Evolutionary conservation across 2,888 invertebrate genomes (phyloP), one percentile per base, ranked within the genome.

Genomic region (Neoaliturus tenellus): DNA sequence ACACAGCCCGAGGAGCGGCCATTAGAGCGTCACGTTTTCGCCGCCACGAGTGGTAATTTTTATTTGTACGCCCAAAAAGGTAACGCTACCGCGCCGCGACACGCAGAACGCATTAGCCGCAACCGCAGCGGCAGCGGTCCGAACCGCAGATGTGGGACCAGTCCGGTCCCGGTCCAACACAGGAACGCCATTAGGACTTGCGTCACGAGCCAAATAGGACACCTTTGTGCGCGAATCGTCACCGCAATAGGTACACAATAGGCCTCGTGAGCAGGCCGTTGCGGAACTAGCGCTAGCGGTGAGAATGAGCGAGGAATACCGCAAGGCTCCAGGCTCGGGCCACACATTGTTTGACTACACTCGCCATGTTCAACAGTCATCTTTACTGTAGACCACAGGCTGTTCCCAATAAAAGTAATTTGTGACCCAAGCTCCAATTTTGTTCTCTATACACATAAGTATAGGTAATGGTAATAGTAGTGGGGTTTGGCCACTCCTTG

Each of bases 171-270:
- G 78, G n/a, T n/a, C n/a, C n/a, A 25, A 78, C 78, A 78, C 51
- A 23, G 78, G 55, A 78, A 55, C 55, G 17, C 78, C 55, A 78
- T 78, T 78, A 78, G 78, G 20, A n/a, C 55, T 51, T 33, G 55
- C 55, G 33, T 55, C 51, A 44, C 55, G 55, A 31, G 33, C 25
- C 33, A 35, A 31, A 25, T 2, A 23, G 51, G 35, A 25, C 31
- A 4, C 1, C 78, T 78, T 78, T 78, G 78, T 78, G 78, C n/a
- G 78, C 78, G 55, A 78, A 78, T 55, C 20, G 48, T 48, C 44
- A 28, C 44, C 75, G 35, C 48, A 44, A 75, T 75, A 28, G 39
- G 44, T 20, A 14, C 44, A 75, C 75, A 75, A 75, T 75, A 20
- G 48, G 4, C n/a, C 6, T 3, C 17, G 41, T 39, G 12, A 20